These are phyloP conservation scores for Pammene fasciana DNA, from an alignment of 2,888 invertebrate species.

Conservation along the genomic window DNA sequence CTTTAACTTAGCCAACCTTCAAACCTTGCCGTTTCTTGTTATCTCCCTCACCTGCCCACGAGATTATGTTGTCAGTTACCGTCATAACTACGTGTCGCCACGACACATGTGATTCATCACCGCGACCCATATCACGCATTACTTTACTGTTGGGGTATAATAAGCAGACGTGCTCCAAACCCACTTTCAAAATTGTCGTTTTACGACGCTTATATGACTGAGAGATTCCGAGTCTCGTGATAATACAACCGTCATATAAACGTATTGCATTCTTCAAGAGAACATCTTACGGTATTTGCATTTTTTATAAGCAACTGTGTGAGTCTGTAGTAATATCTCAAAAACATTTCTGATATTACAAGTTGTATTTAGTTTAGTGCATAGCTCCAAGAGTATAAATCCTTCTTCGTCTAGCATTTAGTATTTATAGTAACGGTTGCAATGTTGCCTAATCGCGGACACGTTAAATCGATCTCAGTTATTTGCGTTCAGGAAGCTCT, in stretches of 20 bases:
- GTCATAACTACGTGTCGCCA: slow-evolving; percentile 55
- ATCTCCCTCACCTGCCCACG: slow-evolving; percentile 30
- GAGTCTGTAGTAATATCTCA: not conserved
- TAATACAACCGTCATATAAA: slow-evolving; percentile 21
- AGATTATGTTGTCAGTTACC: slow-evolving; percentile 67
- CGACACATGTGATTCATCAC: slow-evolving; percentile 68
- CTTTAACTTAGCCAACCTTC: too few species aligned
- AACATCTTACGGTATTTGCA: slow-evolving; percentile 23
- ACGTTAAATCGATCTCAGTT: slow-evolving; percentile 58
- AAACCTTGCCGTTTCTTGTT: slow-evolving; percentile 7
- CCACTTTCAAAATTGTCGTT: slow-evolving; percentile 46
- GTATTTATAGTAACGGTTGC: slow-evolving; percentile 45
- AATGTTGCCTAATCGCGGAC: slow-evolving; percentile 59
- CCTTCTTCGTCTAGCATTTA: slow-evolving; percentile 24
- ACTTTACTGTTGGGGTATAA: slow-evolving; percentile 50
- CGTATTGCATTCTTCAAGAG: slow-evolving; percentile 25
- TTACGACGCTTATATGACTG: slow-evolving; percentile 38
- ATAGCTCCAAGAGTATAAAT: slow-evolving; percentile 26
- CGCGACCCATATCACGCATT: slow-evolving; percentile 66
- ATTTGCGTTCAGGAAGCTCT: slow-evolving; percentile 68
- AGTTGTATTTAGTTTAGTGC: slow-evolving; percentile 5
- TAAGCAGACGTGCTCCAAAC: slow-evolving; percentile 16
- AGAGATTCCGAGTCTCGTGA: slow-evolving; percentile 36
- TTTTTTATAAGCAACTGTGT: slow-evolving; percentile 10
- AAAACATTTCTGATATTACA: not conserved